Evolutionary conservation across 2,113 vertebrate genomes (phyloP).

Genomic region (Grallaria varia): DNA sequence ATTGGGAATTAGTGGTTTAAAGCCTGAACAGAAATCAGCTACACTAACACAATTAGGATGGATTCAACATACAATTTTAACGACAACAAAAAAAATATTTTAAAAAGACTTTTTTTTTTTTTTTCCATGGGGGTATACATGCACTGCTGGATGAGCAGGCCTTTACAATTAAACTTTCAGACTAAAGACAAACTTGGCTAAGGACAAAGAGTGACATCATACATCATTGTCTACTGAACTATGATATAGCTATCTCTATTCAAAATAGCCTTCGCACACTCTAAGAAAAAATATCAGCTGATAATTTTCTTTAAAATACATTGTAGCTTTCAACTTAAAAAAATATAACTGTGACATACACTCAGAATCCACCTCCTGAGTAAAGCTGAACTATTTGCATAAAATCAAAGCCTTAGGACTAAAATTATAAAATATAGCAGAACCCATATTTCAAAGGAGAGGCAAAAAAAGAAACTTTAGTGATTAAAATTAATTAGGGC

Average conservation of each 20-base stretch:
- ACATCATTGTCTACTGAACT: not conserved
- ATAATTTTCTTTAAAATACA: conserved; percentile 1
- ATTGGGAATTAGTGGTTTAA: not conserved
- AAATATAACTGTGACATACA: not conserved
- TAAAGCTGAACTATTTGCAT: conserved; percentile 21
- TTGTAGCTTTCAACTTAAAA: not conserved
- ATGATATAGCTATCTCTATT: not conserved
- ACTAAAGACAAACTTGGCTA: not conserved
- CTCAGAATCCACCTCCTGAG: not conserved
- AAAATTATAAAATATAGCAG: conserved; percentile 13
- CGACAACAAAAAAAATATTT: not conserved
- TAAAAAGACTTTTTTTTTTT: not conserved
- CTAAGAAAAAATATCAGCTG: not conserved
- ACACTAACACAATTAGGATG: not conserved
- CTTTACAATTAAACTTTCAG: not conserved
- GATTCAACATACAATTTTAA: not conserved
- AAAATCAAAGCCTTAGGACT: conserved; percentile 43
- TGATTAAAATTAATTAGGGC: conserved; percentile 59
- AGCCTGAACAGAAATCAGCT: not conserved
- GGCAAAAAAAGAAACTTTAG: not conserved
- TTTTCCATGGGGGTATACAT: fast-evolving
- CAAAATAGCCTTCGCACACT: not conserved
- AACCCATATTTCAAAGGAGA: conserved; percentile 28
- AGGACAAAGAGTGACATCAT: not conserved
- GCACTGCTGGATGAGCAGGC: not conserved